These are phyloP conservation scores for Ictidomys tridecemlineatus DNA, from an alignment of 2,113 vertebrate genomes.

Conservation along the genomic window DNA sequence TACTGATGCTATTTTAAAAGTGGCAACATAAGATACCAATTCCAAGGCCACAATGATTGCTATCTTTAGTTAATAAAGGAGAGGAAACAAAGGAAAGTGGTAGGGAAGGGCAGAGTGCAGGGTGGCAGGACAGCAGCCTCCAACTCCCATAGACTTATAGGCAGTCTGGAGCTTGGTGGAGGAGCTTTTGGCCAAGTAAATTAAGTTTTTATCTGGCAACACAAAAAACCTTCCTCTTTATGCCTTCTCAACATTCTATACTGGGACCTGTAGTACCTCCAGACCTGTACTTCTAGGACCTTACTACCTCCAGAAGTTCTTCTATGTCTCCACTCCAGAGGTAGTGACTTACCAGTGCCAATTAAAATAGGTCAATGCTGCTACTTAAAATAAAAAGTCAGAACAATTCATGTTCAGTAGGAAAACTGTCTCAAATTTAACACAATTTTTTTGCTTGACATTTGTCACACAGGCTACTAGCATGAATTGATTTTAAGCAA, in stretches of 20 bases:
- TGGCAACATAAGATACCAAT: neutral
- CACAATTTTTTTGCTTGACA: conserved; percentile 4
- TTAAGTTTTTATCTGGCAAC: neutral
- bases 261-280: neutral
- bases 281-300: too few species aligned
- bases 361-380: neutral
- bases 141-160: neutral
- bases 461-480: neutral
- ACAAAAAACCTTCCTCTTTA: neutral
- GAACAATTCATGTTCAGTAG: neutral
- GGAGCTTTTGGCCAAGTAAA: neutral
- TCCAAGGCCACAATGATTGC: neutral
- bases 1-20: neutral
- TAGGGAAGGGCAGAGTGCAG: neutral
- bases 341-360: neutral
- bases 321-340: neutral
- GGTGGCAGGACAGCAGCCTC: neutral
- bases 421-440: conserved; percentile 48
- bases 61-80: neutral
- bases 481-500: neutral
- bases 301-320: neutral
- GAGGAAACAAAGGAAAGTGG: neutral
- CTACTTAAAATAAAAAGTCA: neutral
- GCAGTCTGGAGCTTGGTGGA: neutral
- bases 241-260: neutral